A percentile compares a stretch with the other conserved stretches of the same genome.
Evolutionary conservation across 2,888 invertebrate species (phyloP).

Genomic region (Cosmia pyralina): DNA sequence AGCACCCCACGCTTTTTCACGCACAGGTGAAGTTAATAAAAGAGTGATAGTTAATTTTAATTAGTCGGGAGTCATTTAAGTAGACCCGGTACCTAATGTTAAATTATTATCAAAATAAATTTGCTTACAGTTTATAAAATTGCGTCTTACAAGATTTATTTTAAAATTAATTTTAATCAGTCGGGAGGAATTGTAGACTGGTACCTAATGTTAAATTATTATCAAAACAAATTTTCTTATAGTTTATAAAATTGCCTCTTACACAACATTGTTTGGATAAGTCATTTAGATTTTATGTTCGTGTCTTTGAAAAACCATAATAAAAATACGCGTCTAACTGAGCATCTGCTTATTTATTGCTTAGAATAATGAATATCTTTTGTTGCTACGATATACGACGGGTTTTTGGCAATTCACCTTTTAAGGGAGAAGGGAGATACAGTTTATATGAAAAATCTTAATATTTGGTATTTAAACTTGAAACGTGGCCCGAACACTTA

Average conservation of each 20-base stretch:
- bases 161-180: no score
- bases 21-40: no score
- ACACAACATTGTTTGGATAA: no score
- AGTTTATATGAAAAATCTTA: neutral
- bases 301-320: neutral
- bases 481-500: neutral
- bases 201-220: neutral
- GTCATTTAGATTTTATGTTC: neutral
- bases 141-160: no score
- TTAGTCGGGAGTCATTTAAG: no score
- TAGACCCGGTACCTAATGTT: no score
- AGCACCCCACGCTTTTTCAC: no score
- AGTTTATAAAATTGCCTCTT: neutral
- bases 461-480: neutral
- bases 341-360: neutral
- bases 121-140: no score
- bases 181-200: no score
- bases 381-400: neutral
- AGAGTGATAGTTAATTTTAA: no score
- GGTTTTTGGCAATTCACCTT: neutral
- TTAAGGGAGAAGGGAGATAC: neutral
- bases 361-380: neutral
- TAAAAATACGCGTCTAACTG: neutral
- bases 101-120: no score
- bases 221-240: neutral